phyloP scores from a whole-genome alignment of 2,797 vertebrate species.

The Ctenopoma kingsleyae region DNA sequence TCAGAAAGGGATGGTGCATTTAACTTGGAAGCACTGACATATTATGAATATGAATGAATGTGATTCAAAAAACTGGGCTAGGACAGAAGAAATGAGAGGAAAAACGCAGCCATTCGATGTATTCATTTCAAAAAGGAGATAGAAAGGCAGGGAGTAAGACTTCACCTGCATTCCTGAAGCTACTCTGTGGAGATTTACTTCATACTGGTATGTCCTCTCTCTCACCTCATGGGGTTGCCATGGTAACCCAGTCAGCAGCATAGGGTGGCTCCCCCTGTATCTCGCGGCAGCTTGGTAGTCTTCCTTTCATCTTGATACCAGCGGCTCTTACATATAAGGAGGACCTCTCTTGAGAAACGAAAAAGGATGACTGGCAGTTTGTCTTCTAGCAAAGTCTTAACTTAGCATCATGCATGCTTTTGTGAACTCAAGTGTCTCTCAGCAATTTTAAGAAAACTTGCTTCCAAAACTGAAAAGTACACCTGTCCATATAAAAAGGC shows the following conservation, averaged over 20 bases:
- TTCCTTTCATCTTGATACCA: conserved; percentile 66
- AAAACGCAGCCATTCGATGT: conserved; percentile 6
- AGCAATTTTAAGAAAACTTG: conserved; percentile 39
- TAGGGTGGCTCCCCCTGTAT: conserved; percentile 49
- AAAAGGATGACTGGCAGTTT: conserved; percentile 54
- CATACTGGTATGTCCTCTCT: conserved; percentile 66
- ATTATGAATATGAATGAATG: conserved; percentile 16
- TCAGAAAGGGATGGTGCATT: conserved; percentile 27
- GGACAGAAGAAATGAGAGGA: not conserved
- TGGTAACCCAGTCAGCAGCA: conserved; percentile 66
- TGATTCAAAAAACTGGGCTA: conserved; percentile 57
- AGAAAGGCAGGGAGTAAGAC: conserved; percentile 45
- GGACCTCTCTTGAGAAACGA: conserved; percentile 53
- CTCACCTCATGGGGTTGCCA: conserved; percentile 75
- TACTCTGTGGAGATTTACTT: conserved; percentile 71
- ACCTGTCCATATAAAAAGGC: conserved; percentile 38
- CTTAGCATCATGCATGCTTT: conserved; percentile 54
- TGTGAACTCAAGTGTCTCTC: no score
- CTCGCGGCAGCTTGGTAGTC: conserved; percentile 38
- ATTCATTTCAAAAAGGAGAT: conserved; percentile 32
- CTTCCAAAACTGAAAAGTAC: conserved; percentile 51
- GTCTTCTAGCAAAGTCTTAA: conserved; percentile 55
- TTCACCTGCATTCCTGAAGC: conserved; percentile 78
- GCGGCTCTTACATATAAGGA: conserved; percentile 35
- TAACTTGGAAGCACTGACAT: conserved; percentile 38